Evolutionary conservation across 1,140 invertebrate genomes (phyloP), one percentile per base, ranked within the genome.

Genomic region (Eumeta japonica): DNA sequence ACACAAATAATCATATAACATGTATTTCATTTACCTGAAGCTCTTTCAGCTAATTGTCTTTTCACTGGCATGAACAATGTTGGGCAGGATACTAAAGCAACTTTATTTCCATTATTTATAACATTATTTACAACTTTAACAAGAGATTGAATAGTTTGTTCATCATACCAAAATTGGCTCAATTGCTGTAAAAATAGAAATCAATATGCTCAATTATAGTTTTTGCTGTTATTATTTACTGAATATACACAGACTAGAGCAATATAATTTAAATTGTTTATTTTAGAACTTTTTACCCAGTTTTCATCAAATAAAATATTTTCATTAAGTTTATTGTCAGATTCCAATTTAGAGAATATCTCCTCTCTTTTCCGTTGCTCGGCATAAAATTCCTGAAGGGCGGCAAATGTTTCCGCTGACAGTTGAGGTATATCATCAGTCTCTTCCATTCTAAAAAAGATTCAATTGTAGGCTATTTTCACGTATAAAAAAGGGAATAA

Each of bases 101-200:
- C 86, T 46, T 77, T 83, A 15, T 81, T 84, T 43, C 79, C 68
- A 11, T 76, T 68, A 3, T 62, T 67, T 34, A 82, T 50, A 13
- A 81, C 45, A 43, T 65, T 59, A 35, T 75, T 48, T 11, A 83
- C 83, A 46, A 87, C 83, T 47, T 80, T 79, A 0, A 86, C 82
- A 1, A 97, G 68, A 10, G 57, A 64, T 30, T 81, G 63, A 34
- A 87, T 82, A 10, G 93, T 97, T 11, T 78, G 55, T 17, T 90
- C 82, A 58, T 90, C 82, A 58, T 97, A 97, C 94, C 94, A 97
- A 79, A 97, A 97, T 68, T 97, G 94, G 61, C 92, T 95, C 14
- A 97, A 66, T 92, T 96, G 91, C 94, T 97, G 58, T 2, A 5
- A 10, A 30, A 30, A 14, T 30, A 24, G 20, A 24, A 24, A 7